These are phyloP conservation scores for Drosophila guanche DNA, from an alignment of 1,140 invertebrate species.

Conservation along the genomic window DNA sequence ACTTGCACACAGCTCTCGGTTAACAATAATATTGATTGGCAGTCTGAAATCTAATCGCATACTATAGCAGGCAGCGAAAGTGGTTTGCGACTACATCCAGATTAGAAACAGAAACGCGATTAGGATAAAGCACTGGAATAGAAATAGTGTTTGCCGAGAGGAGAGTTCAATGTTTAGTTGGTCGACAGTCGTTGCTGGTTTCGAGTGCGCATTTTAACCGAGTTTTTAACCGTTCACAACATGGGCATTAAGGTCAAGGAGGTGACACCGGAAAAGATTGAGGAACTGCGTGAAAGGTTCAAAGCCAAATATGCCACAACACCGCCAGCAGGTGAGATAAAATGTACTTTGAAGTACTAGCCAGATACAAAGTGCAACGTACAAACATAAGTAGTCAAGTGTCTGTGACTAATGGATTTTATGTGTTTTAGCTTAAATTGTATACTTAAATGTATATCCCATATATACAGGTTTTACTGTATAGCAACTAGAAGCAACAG, in stretches of 20 bases:
- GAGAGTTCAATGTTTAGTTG: constrained; percentile 48
- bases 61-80: constrained; percentile 48
- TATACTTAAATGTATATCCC: not conserved
- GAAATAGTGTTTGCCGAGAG: not conserved
- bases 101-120: constrained; percentile 46
- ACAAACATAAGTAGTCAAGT: constrained; percentile 2
- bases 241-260: constrained; percentile 66
- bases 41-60: constrained; percentile 57
- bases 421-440: not conserved
- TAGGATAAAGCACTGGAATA: constrained; percentile 6
- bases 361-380: constrained; percentile 25
- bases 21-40: constrained; percentile 19
- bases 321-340: constrained; percentile 70
- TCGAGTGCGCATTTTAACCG: constrained; percentile 27
- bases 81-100: constrained; percentile 75
- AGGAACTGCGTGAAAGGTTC: constrained; percentile 85
- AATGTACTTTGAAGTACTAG: not conserved
- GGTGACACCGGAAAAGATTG: constrained; percentile 83
- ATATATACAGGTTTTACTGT: constrained; percentile 2
- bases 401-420: not conserved
- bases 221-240: not conserved
- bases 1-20: constrained; percentile 39
- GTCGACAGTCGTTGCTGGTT: constrained; percentile 7
- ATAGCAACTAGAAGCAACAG: constrained; percentile 4
- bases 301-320: constrained; percentile 84